Base-by-base conservation (phyloP, 2,797 vertebrate species). In the Otolemur crassicaudatus region DNA sequence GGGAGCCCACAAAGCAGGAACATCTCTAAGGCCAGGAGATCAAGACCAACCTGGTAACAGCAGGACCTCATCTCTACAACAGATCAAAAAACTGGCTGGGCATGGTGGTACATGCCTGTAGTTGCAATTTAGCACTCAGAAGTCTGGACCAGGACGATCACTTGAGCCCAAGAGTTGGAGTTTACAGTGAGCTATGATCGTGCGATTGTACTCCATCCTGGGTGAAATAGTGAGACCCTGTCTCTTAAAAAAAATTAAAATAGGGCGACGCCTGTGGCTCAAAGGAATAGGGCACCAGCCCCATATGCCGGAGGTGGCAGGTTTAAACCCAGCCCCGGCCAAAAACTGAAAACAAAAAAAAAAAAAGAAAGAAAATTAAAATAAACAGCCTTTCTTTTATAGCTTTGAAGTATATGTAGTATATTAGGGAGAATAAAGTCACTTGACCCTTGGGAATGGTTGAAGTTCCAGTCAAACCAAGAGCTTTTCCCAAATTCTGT, bases 381-480 rank as follows among this genome's bases (percentile, higher is more conserved):
- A 46, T 49, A 49, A 49, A 49, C 56, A 79, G 31, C 76, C n/a
- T 91, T 75, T 79, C 27, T 85, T 95, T 76, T 85, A 63, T 70
- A 53, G 8, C 11, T 87, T 84, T 60, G n/a, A 91, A 4, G 9
- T 87, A 3, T 84, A 77, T 49, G 46, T 49, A 12, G 46, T 13
- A 49, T 77, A 49, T 37, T 85, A 93, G 27, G 27, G 60, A 82
- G n/a, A 91, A 1, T 70, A 85, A 27, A 86, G 69, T 88, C 34
- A 92, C 0, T 75, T 91, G 46, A 60, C 22, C 10, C 77, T 79
- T 91, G 14, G 29, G 25, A 77, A 79, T 70, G 43, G n/a, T 37
- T 92, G 75, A 91, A 31, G 46, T 53, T 97, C 75, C 73, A 53
- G 7, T 94, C 29, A 97, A 83, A 87, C 34, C 46, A 65, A 88